phyloP scores from a whole-genome alignment of 2,113 vertebrate species.

The Perca schrenkii region DNA sequence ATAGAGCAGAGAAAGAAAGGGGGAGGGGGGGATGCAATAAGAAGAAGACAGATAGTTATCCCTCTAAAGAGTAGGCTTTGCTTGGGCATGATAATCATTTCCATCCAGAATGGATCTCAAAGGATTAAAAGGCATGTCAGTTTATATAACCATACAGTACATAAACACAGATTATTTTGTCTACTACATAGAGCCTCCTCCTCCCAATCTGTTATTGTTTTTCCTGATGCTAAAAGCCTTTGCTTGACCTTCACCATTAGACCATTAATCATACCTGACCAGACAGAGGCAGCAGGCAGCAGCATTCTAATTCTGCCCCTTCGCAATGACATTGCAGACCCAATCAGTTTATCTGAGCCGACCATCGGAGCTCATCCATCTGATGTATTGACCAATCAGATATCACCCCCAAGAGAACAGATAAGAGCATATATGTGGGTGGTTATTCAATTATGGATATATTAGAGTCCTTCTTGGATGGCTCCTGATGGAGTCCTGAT shows the following conservation, averaged over 20 bases:
- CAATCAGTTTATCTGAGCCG: slow-evolving; percentile 68
- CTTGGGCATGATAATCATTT: slow-evolving; percentile 35
- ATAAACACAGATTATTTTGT: slow-evolving; percentile 68
- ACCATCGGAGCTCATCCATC: slow-evolving; percentile 51
- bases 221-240: slow-evolving; percentile 68
- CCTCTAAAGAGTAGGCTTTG: slow-evolving; percentile 22
- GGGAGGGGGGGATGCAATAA: slow-evolving; percentile 1
- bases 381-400: slow-evolving; percentile 66
- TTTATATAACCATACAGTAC: slow-evolving; percentile 70
- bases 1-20: slow-evolving; percentile 5
- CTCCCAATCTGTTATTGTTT: slow-evolving; percentile 66
- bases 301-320: slow-evolving; percentile 62
- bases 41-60: slow-evolving; percentile 29
- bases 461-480: slow-evolving; percentile 19
- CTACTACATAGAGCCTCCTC: slow-evolving; percentile 44
- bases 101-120: slow-evolving; percentile 29
- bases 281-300: slow-evolving; percentile 56
- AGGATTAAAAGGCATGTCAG: slow-evolving; percentile 67
- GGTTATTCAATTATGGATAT: slow-evolving; percentile 66
- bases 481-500: slow-evolving; percentile 1
- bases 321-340: slow-evolving; percentile 31
- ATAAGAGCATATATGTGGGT: slow-evolving; percentile 62
- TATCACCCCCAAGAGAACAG: slow-evolving; percentile 45
- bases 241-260: slow-evolving; percentile 59
- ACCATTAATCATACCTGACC: slow-evolving; percentile 77